These are phyloP conservation scores for Hyperoplus lanceolatus DNA, from an alignment of 2,797 vertebrate species.

Conservation along the genomic window DNA sequence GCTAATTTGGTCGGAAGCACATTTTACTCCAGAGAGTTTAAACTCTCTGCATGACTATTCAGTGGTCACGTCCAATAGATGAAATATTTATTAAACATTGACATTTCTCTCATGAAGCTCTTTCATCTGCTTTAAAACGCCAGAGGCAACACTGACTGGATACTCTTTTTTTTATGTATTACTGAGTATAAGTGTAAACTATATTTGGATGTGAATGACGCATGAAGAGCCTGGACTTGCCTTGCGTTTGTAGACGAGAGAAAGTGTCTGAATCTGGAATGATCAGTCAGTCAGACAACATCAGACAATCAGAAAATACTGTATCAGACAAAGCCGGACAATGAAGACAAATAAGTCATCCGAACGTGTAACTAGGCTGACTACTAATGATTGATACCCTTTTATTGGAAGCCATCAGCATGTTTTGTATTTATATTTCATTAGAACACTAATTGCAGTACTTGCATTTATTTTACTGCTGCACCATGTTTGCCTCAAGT, in stretches of 20 bases:
- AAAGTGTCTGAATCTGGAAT: conserved; percentile 17
- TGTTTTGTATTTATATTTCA: conserved; percentile 7
- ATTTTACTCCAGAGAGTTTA: conserved; percentile 57
- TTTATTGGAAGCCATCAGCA: conserved; percentile 7
- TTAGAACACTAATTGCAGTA: conserved; percentile 37
- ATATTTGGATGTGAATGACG: conserved; percentile 54
- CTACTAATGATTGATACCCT: neutral
- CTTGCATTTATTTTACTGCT: conserved; percentile 48
- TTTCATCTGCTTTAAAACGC: conserved; percentile 70
- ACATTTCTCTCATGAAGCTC: conserved; percentile 58
- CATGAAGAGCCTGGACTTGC: conserved; percentile 22
- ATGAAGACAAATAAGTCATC: neutral
- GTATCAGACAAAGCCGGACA: neutral
- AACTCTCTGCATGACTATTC: conserved; percentile 50
- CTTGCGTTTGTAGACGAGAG: conserved; percentile 1
- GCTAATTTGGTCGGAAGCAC: conserved; percentile 62
- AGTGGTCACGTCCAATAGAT: conserved; percentile 65
- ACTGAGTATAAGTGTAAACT: conserved; percentile 37
- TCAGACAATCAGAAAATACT: neutral
- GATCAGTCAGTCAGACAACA: neutral
- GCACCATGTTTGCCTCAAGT: conserved; percentile 40
- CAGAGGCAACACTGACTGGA: conserved; percentile 43
- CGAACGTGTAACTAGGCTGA: neutral
- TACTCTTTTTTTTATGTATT: conserved; percentile 22
- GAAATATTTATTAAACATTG: conserved; percentile 73